Conservation (phyloP, 2,113 vertebrate genomes). For the Campylomormyrus numenius region DNA sequence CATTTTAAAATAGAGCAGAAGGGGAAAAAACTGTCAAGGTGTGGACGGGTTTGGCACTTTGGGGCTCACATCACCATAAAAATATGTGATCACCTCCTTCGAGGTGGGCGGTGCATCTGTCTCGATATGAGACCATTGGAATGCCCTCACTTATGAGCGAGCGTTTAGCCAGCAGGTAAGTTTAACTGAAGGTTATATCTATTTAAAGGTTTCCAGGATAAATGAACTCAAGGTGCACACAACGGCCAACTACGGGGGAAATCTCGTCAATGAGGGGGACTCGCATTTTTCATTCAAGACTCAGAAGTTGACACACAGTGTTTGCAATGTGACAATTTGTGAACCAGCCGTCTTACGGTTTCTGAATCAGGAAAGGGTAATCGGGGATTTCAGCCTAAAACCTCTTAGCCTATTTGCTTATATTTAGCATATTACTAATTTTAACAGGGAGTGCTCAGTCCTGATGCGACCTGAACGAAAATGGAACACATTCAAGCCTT, state of each 20-base stretch:
- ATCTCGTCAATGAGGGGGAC: constrained; percentile 5
- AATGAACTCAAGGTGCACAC: constrained; percentile 50
- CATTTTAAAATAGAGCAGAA: background rate
- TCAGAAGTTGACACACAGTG: background rate
- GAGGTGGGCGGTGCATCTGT: background rate
- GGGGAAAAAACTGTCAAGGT: background rate
- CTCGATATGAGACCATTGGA: constrained; percentile 8
- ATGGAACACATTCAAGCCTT: background rate
- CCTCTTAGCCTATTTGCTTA: background rate
- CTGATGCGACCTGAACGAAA: background rate
- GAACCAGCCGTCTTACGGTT: background rate
- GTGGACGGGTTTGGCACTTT: background rate
- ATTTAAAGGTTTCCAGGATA: constrained; percentile 54
- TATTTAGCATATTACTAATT: background rate
- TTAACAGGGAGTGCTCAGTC: background rate
- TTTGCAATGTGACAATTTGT: constrained; percentile 11
- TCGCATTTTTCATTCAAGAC: background rate
- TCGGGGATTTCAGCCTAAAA: background rate
- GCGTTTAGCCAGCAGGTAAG: constrained; percentile 35
- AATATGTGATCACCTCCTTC: background rate
- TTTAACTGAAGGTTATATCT: constrained; percentile 50
- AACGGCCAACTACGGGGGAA: background rate
- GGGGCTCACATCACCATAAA: background rate
- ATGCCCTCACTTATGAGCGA: constrained; percentile 22
- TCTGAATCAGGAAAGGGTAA: background rate